Evolutionary conservation across 2,113 vertebrate species (phyloP).

Genomic region (Crotalus tigris): DNA sequence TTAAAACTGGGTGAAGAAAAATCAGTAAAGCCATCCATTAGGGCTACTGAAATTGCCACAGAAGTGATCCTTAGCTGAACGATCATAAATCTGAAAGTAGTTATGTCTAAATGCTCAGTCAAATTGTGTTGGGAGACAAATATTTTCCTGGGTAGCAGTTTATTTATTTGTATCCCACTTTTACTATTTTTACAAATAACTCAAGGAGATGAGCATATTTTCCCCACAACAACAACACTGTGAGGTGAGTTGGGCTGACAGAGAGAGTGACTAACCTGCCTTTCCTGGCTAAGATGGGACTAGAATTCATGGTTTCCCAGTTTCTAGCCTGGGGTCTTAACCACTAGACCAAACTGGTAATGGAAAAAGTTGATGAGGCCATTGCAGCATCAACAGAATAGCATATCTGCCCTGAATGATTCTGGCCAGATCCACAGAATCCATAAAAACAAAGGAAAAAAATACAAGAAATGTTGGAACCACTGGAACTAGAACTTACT

Average conservation of each 20-base stretch:
- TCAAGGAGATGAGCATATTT: not conserved
- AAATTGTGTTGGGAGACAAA: not conserved
- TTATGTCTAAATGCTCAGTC: not conserved
- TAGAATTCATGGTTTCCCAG: not conserved
- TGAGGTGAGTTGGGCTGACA: not conserved
- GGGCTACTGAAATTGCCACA: not conserved
- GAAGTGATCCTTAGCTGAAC: not conserved
- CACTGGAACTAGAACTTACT: not conserved
- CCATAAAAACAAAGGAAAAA: not conserved
- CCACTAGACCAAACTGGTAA: not conserved
- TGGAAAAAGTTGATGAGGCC: not conserved
- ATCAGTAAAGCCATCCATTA: not conserved
- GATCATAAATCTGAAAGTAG: not conserved
- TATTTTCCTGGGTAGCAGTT: not conserved
- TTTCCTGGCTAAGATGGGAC: not conserved
- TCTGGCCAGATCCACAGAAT: not conserved
- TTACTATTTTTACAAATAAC: not conserved
- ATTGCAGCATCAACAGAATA: not conserved
- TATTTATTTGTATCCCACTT: not conserved
- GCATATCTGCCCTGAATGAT: not conserved
- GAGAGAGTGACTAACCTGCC: not conserved
- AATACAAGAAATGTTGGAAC: not conserved
- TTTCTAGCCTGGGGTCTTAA: not conserved
- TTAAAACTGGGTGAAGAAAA: not conserved
- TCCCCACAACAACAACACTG: not conserved